These are phyloP conservation scores for Ashinkailepas kermadecensis DNA, from an alignment of 2,888 invertebrate genomes.

Conservation along the genomic window DNA sequence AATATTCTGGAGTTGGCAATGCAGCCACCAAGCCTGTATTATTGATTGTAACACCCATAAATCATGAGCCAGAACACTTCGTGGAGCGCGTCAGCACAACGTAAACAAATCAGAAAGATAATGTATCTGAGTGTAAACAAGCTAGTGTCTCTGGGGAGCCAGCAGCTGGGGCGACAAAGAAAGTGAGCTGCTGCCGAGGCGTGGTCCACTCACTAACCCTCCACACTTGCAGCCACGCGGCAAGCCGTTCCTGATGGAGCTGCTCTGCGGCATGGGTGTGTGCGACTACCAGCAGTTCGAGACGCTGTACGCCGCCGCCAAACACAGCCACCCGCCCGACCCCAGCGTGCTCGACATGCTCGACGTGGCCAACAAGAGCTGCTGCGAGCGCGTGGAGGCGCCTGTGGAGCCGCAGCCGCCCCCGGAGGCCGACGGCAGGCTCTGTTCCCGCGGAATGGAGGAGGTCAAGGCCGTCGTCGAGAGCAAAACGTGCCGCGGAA, in stretches of 20 bases:
- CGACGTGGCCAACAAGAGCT: not conserved
- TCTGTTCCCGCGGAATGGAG: not conserved
- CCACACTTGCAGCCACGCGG: not conserved
- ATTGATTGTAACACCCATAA: too few relatives aligned
- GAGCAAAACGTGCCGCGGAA: not conserved
- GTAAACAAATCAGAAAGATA: too few relatives aligned
- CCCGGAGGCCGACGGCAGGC: not conserved
- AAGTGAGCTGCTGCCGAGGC: too few relatives aligned
- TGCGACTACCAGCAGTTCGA: conserved; percentile 12
- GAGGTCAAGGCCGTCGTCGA: conserved; percentile 1
- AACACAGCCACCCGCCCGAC: not conserved
- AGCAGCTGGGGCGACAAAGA: too few relatives aligned
- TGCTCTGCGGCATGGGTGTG: conserved; percentile 3
- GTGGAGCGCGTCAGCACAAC: too few relatives aligned
- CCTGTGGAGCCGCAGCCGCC: not conserved
- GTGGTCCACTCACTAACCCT: too few relatives aligned
- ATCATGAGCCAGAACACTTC: too few relatives aligned
- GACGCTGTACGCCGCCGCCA: not conserved
- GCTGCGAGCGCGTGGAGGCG: not conserved
- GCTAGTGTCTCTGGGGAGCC: too few relatives aligned
- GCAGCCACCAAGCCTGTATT: too few relatives aligned
- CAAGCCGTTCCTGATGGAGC: conserved; percentile 13
- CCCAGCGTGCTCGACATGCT: not conserved
- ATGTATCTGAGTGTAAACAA: too few relatives aligned
- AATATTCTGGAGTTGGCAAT: too few relatives aligned